A percentile compares a stretch with the other conserved stretches of the same genome.
Conservation (phyloP, 2,797 vertebrate species). For the Chanos chanos region DNA sequence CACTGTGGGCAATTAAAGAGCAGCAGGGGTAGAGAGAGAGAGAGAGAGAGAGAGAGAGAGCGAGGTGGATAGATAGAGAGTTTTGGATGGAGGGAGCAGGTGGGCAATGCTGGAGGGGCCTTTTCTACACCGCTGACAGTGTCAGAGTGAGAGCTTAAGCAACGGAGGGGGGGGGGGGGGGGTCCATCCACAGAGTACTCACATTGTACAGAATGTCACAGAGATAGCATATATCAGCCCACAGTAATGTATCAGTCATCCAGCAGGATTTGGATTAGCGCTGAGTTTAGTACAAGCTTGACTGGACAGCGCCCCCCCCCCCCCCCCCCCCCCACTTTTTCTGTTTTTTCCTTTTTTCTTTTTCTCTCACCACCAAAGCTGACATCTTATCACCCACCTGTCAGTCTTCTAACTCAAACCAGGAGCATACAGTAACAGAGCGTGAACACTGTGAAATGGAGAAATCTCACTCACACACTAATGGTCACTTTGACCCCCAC, state of each 20-base stretch:
- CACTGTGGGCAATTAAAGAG: slow-evolving; percentile 68
- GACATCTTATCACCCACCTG: slow-evolving; percentile 2
- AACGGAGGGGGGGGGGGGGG: no score
- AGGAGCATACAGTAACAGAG: not conserved
- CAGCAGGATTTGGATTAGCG: slow-evolving; percentile 2
- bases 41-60: no score
- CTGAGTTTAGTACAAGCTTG: no score
- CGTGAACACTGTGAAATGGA: no score
- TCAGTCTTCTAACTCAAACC: not conserved
- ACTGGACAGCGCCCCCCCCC: no score
- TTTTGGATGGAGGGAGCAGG: slow-evolving; percentile 62
- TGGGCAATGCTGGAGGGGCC: slow-evolving; percentile 63
- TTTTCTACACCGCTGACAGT: slow-evolving; percentile 69
- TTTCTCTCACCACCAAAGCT: no score
- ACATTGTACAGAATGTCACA: no score
- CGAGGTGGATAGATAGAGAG: no score
- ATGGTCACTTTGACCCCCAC: not conserved
- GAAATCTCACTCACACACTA: no score
- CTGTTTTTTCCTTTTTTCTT: no score
- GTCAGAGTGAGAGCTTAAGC: not conserved
- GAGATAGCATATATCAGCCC: not conserved
- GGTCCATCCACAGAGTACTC: no score
- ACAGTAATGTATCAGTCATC: not conserved
- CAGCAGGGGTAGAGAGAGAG: slow-evolving; percentile 53
- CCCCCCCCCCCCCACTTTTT: no score